Conservation (phyloP, 2,113 vertebrate species). For the Pipra filicauda region DNA sequence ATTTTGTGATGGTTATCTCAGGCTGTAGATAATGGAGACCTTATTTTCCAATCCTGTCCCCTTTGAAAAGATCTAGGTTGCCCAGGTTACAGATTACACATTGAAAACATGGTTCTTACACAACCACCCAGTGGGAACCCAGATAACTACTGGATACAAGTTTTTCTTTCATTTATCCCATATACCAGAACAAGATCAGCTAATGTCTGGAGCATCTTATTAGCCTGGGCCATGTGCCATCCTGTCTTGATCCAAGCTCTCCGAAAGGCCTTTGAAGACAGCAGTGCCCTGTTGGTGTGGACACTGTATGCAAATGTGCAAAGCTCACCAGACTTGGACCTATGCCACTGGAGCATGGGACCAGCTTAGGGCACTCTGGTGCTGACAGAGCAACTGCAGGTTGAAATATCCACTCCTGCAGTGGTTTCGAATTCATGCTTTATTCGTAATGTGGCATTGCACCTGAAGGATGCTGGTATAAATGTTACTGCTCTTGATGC, state of each 20-base stretch:
- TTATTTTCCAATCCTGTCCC: background rate
- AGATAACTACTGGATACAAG: background rate
- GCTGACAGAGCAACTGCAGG: background rate
- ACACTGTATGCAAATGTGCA: fast-evolving
- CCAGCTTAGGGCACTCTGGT: background rate
- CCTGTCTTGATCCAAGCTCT: background rate
- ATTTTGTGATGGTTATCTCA: background rate
- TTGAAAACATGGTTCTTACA: background rate
- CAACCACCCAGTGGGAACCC: background rate
- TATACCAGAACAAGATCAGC: background rate
- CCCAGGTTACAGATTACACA: background rate
- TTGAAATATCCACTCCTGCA: background rate
- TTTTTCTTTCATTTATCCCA: background rate
- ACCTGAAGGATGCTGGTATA: background rate
- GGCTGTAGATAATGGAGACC: background rate
- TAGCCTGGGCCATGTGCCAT: fast-evolving
- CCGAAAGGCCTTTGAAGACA: background rate
- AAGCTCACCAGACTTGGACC: background rate
- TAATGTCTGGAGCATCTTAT: background rate
- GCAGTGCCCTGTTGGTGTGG: background rate
- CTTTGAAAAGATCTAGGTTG: background rate
- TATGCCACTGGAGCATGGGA: fast-evolving
- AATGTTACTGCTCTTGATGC: background rate
- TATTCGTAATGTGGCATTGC: fast-evolving
- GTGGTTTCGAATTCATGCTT: background rate